phyloP scores from a whole-genome alignment of 1,140 invertebrate species.

The Oncopodura yosiiana region DNA sequence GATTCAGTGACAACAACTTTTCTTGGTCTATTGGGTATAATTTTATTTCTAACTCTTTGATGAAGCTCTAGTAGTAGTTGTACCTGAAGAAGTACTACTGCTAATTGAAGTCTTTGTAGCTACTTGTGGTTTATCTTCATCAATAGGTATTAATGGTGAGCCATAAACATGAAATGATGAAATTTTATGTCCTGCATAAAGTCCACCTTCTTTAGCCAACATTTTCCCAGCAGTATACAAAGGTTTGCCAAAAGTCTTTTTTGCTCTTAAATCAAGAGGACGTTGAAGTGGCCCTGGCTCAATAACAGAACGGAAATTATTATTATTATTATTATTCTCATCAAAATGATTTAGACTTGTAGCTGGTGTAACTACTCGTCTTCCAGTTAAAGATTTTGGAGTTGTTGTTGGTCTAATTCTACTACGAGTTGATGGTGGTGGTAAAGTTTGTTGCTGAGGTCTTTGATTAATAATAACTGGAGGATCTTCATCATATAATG shows the following conservation, averaged over 20 bases:
- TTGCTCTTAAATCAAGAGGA: background rate
- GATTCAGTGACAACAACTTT: too few species aligned
- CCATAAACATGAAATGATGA: conserved; percentile 27
- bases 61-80: too few species aligned
- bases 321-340: background rate
- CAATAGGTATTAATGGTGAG: conserved; percentile 21
- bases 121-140: conserved; percentile 11
- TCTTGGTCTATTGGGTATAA: too few species aligned
- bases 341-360: background rate
- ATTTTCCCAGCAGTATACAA: conserved; percentile 31
- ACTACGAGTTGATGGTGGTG: background rate
- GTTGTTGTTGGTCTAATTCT: background rate
- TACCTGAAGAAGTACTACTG: too few species aligned
- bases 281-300: background rate
- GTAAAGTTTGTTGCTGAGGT: conserved; percentile 1
- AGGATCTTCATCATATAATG: too few species aligned
- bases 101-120: background rate
- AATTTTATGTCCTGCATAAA: conserved; percentile 30
- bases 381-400: background rate
- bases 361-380: background rate
- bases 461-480: too few species aligned
- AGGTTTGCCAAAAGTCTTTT: conserved; percentile 29
- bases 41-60: too few species aligned
- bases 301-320: background rate
- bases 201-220: conserved; percentile 32